phyloP scores from a whole-genome alignment of 2,113 vertebrate species.

The Dascyllus trimaculatus region DNA sequence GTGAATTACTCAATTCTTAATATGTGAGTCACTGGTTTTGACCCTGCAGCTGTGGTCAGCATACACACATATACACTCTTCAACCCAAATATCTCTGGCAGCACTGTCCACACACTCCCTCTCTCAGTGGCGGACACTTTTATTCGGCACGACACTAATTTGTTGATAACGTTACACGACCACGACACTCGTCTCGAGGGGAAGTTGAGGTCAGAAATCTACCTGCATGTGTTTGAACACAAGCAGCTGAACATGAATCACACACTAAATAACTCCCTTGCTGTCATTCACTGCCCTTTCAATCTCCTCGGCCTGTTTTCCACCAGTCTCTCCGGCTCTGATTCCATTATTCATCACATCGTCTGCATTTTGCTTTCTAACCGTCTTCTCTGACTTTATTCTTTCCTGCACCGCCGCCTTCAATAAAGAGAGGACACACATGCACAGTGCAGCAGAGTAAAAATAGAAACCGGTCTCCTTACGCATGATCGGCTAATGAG shows the following conservation, averaged over 20 bases:
- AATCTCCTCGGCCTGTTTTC: neutral
- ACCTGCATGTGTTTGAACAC: neutral
- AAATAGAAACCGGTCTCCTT: conserved; percentile 78
- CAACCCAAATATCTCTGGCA: conserved; percentile 75
- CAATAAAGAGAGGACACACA: conserved; percentile 41
- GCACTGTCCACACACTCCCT: conserved; percentile 49
- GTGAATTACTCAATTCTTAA: conserved; percentile 45
- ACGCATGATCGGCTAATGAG: conserved; percentile 74
- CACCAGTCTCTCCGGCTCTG: neutral
- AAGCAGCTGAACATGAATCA: conserved; percentile 31
- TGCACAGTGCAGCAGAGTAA: conserved; percentile 52
- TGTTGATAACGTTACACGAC: conserved; percentile 36
- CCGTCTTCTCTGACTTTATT: conserved; percentile 27
- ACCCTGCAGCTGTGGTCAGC: conserved; percentile 62
- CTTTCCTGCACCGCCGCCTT: conserved; percentile 49
- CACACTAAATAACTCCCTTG: conserved; percentile 8
- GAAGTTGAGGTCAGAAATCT: conserved; percentile 24
- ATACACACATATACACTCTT: conserved; percentile 34
- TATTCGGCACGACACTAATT: conserved; percentile 46
- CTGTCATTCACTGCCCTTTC: conserved; percentile 24
- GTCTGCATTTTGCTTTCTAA: conserved; percentile 33
- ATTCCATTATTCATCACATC: conserved; percentile 36
- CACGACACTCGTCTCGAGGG: conserved; percentile 27
- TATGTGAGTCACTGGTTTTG: conserved; percentile 57
- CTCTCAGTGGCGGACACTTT: conserved; percentile 12